These are phyloP conservation scores for Pachycephus smyrnensis DNA, from an alignment of 2,888 invertebrate species.

Conservation along the genomic window DNA sequence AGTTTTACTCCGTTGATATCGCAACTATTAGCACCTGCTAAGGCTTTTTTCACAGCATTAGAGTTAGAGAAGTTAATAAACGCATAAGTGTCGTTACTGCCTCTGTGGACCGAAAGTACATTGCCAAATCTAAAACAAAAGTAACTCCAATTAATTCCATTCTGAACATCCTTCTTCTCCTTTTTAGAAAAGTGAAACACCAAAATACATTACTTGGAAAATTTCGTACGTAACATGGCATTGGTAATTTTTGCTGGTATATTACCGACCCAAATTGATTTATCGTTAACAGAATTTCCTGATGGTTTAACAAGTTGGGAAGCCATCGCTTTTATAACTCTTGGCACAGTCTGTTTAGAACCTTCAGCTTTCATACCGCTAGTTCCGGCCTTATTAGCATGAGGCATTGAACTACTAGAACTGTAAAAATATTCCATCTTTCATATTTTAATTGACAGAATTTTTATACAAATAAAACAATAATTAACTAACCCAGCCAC, in stretches of 20 bases:
- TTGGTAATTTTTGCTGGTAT: not conserved
- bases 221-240: not conserved
- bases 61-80: not conserved
- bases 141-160: not conserved
- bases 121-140: constrained; percentile 7
- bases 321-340: not conserved
- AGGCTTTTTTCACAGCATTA: not conserved
- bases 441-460: not conserved
- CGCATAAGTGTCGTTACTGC: not conserved
- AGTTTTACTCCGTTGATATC: not conserved
- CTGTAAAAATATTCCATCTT: not conserved
- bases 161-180: not conserved
- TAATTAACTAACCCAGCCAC: not conserved
- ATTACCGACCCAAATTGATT: constrained; percentile 6
- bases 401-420: not conserved
- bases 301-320: not conserved
- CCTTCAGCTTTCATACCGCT: not conserved
- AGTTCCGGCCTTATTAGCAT: not conserved
- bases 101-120: not conserved
- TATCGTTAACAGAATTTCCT: not conserved
- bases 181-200: not conserved
- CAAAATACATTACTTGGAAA: not conserved
- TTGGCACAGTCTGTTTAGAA: not conserved
- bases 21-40: not conserved
- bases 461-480: not conserved